These are phyloP conservation scores for Radopholus similis DNA, from an alignment of 1,140 invertebrate species.

Conservation along the genomic window DNA sequence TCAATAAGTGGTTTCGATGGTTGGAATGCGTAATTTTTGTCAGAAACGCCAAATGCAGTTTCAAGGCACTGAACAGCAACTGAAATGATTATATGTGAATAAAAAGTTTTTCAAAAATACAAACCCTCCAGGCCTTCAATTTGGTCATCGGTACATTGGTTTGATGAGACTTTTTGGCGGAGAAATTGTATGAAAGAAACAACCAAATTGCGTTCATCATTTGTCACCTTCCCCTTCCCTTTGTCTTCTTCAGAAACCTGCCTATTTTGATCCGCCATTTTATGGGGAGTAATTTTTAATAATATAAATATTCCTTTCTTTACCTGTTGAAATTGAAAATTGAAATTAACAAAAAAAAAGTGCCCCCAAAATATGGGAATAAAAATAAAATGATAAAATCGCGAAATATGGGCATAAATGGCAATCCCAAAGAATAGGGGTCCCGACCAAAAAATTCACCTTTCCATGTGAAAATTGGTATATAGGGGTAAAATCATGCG, in stretches of 20 bases:
- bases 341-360: too few species aligned
- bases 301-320: too few species aligned
- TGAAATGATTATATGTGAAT: constrained; percentile 25
- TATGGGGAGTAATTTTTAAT: too few species aligned
- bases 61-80: constrained; percentile 59
- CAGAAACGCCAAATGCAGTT: constrained; percentile 48
- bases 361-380: too few species aligned
- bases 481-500: too few species aligned
- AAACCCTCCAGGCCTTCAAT: constrained; percentile 54
- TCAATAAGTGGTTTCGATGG: constrained; percentile 54
- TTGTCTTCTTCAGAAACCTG: neutral
- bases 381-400: too few species aligned
- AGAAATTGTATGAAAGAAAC: constrained; percentile 58
- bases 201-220: constrained; percentile 51
- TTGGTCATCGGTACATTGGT: constrained; percentile 53
- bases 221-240: constrained; percentile 30
- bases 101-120: neutral
- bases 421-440: too few species aligned
- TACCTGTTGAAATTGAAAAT: too few species aligned
- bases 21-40: constrained; percentile 57
- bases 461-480: too few species aligned
- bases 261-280: too few species aligned
- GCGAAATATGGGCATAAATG: too few species aligned
- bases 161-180: constrained; percentile 55
- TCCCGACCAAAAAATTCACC: too few species aligned